Evolutionary conservation across 2,888 invertebrate genomes (phyloP), one percentile per base, ranked within the genome.

Genomic region (Drosophila longiperda): DNA sequence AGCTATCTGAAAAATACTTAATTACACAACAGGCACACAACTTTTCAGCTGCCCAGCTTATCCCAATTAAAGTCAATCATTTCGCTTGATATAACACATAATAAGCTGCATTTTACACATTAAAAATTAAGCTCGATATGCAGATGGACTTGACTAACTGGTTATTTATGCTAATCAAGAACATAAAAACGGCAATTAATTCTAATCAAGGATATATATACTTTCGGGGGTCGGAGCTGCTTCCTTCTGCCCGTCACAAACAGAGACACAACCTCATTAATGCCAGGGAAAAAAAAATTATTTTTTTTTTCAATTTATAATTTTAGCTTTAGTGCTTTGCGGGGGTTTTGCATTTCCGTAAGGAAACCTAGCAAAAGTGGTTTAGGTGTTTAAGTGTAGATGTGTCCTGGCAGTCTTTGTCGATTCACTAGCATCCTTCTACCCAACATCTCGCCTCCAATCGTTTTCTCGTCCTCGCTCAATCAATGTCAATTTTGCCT

Each of bases 401-500:
- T 29, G 29, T 29, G 57, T 66, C 63, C 62, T 63, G 49, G 55
- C 76, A 81, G 82, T 78, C 83, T 82, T 76, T 71, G 71, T 60
- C 68, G 64, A 69, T 73, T 71, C 76, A 69, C 66, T 66, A 69
- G 66, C 78, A 78, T 72, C 65, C 61, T 50, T 55, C 32, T 17
- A 26, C 59, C 50, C 54, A 58, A 48, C 61, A 55, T 50, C 32
- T n/a, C 6, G 7, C 32, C 23, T 8, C 17, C 7, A 20, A 33
- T 33, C 34, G 15, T 34, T 54, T 36, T 17, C 65, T 66, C 59
- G 61, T 71, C 75, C 80, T 74, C 85, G 80, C 83, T 85, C 87
- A 87, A 87, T 85, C 85, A 85, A 80, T 84, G 85, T 85, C 87
- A 79, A 69, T 80, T 78, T 70, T 53, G 69, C 66, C 66, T 67